These are phyloP conservation scores for Nixonia krombeini DNA, from an alignment of 1,140 invertebrate genomes.

Conservation along the genomic window DNA sequence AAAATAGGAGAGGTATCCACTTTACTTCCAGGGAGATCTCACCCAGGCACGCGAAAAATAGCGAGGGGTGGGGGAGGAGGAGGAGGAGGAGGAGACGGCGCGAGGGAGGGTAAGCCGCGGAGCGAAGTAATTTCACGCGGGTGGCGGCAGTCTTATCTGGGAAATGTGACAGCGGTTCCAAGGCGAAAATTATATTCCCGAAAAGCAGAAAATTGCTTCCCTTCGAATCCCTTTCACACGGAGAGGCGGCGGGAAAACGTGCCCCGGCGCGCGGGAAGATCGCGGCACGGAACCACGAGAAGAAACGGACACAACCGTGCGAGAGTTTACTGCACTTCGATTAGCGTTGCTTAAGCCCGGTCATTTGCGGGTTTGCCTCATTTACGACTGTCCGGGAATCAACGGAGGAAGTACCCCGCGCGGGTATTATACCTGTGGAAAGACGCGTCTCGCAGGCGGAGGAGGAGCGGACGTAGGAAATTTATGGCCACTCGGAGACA, in stretches of 20 bases:
- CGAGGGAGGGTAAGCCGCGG: conserved; percentile 68
- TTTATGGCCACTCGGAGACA: conserved; percentile 67
- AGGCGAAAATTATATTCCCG: conserved; percentile 69
- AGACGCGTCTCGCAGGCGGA: conserved; percentile 33
- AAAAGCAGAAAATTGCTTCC: conserved; percentile 68
- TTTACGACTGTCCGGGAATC: conserved; percentile 15
- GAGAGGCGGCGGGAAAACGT: too few species aligned
- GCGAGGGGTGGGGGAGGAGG: too few species aligned
- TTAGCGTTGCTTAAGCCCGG: too few species aligned
- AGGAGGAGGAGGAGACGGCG: conserved; percentile 42
- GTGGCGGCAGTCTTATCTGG: conserved; percentile 64
- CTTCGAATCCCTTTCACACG: conserved; percentile 53
- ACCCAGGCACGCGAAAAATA: too few species aligned
- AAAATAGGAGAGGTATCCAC: conserved; percentile 70
- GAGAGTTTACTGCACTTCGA: too few species aligned
- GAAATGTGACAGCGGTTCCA: conserved; percentile 53
- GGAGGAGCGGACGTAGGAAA: conserved; percentile 51
- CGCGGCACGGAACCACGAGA: too few species aligned
- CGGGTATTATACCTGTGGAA: conserved; percentile 32
- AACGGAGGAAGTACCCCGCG: conserved; percentile 14
- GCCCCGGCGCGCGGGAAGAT: too few species aligned
- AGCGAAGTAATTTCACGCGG: conserved; percentile 72
- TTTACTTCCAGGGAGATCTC: conserved; percentile 69
- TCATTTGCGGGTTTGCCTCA: background rate
- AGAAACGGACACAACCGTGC: too few species aligned